phyloP scores from a whole-genome alignment of 2,113 vertebrate species.

The Lynx canadensis region DNA sequence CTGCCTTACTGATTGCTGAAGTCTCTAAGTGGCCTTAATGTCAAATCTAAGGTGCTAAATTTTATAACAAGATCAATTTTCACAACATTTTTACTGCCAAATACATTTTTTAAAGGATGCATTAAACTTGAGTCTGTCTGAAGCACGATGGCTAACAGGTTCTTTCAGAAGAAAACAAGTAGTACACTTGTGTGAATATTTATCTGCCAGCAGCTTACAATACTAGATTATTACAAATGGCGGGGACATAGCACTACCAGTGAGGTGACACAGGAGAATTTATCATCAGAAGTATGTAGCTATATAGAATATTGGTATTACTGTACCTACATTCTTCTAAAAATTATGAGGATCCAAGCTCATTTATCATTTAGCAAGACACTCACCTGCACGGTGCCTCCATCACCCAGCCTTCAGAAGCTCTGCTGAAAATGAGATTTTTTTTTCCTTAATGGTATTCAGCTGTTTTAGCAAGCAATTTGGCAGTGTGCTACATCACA shows the following conservation, averaged over 20 bases:
- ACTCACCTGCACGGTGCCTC: background rate
- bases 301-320: slow-evolving; percentile 70
- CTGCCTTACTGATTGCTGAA: slow-evolving; percentile 67
- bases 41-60: slow-evolving; percentile 76
- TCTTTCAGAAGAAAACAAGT: slow-evolving; percentile 72
- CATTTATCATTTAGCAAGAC: slow-evolving; percentile 74
- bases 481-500: background rate
- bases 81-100: slow-evolving; percentile 70
- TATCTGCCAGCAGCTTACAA: slow-evolving; percentile 57
- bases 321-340: slow-evolving; percentile 63
- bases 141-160: slow-evolving; percentile 48
- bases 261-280: slow-evolving; percentile 66
- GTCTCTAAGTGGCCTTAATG: slow-evolving; percentile 66
- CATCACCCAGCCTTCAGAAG: slow-evolving; percentile 20
- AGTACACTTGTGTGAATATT: slow-evolving; percentile 38
- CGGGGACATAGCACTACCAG: slow-evolving; percentile 14
- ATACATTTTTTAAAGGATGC: slow-evolving; percentile 73
- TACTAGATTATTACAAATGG: slow-evolving; percentile 70
- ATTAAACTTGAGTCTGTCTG: slow-evolving; percentile 69
- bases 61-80: slow-evolving; percentile 81
- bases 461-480: slow-evolving; percentile 17
- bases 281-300: slow-evolving; percentile 69
- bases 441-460: slow-evolving; percentile 38
- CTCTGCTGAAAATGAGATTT: slow-evolving; percentile 51
- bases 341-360: slow-evolving; percentile 64